phyloP scores from a whole-genome alignment of 2,113 vertebrate genomes.

The Amazona guildingii region DNA sequence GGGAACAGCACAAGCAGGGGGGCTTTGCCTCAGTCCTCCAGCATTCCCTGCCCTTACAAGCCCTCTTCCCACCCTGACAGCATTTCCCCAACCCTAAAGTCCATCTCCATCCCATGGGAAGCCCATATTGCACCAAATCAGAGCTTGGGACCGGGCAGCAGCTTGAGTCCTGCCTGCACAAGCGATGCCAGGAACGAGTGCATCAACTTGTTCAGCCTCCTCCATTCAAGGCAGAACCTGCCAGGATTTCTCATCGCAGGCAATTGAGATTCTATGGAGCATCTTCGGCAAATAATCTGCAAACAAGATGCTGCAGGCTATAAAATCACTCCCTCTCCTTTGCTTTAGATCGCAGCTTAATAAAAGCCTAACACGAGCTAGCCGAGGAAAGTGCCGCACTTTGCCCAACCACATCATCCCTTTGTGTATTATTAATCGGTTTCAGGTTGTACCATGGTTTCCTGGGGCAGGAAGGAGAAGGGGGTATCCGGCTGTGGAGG shows the following conservation, averaged over 20 bases:
- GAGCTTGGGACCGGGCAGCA: background rate
- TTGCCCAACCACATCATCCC: conserved; percentile 64
- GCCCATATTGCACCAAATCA: rapidly evolving
- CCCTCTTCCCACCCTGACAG: background rate
- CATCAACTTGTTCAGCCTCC: background rate
- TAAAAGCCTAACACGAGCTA: conserved; percentile 64
- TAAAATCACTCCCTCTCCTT: conserved; percentile 65
- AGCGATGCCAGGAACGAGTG: background rate
- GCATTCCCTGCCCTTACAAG: background rate
- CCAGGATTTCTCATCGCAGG: conserved; percentile 65
- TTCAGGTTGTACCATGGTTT: conserved; percentile 60
- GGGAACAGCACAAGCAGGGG: background rate
- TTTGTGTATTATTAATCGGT: conserved; percentile 74
- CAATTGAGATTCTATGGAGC: conserved; percentile 79
- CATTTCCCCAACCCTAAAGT: background rate
- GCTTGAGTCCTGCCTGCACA: background rate
- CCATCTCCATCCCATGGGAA: rapidly evolving
- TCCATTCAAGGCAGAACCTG: conserved; percentile 57
- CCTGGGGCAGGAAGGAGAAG: conserved; percentile 53
- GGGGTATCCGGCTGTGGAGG: conserved; percentile 28
- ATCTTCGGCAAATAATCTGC: conserved; percentile 77
- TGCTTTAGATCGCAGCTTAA: conserved; percentile 68
- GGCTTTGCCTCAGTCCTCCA: background rate
- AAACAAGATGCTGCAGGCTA: conserved; percentile 79
- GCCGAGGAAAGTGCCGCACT: conserved; percentile 48